These are phyloP conservation scores for Epirrita christyi DNA, from an alignment of 2,888 invertebrate species.

Conservation along the genomic window DNA sequence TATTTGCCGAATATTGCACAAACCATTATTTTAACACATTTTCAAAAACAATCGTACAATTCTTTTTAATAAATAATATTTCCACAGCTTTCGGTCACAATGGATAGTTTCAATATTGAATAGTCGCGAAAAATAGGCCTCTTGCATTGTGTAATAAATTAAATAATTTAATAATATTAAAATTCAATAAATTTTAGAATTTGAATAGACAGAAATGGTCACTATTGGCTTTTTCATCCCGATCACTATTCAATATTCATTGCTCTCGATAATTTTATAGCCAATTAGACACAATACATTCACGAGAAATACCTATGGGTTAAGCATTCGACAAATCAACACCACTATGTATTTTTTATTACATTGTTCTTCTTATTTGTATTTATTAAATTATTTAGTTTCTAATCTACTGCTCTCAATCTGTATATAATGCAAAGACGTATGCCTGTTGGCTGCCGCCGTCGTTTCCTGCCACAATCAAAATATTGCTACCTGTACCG, in stretches of 20 bases:
- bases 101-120: not conserved
- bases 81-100: constrained; percentile 23
- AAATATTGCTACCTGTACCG: no score
- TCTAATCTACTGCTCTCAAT: not conserved
- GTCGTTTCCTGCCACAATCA: not conserved
- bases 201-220: not conserved
- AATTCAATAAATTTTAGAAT: no score
- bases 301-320: not conserved
- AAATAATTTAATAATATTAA: no score
- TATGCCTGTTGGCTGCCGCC: not conserved
- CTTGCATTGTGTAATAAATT: not conserved
- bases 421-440: not conserved
- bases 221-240: not conserved
- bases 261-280: not conserved
- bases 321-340: not conserved
- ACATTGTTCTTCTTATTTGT: not conserved
- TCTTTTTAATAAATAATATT: constrained; percentile 37
- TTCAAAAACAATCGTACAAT: constrained; percentile 43
- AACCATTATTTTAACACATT: constrained; percentile 45
- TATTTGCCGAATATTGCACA: constrained; percentile 83
- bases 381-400: not conserved
- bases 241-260: not conserved
- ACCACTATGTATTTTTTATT: not conserved
- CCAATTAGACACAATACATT: not conserved
- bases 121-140: constrained; percentile 3